Percentiles rank a stretch among this genome's conserved stretches.
phyloP scores from a whole-genome alignment of 2,888 invertebrate species.

The Rhopalosiphum nymphaeae region DNA sequence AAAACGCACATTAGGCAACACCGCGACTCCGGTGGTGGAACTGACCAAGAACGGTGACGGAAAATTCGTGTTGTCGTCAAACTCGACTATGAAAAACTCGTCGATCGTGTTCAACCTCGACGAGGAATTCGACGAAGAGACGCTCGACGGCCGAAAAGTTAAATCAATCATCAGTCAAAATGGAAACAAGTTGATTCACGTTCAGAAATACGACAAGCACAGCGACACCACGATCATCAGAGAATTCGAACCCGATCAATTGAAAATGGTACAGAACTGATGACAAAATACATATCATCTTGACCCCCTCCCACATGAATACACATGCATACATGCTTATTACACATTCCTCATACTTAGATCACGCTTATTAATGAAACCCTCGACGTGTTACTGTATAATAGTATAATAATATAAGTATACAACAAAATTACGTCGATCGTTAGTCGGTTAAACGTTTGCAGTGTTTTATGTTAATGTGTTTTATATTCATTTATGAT shows the following conservation, averaged over 20 bases:
- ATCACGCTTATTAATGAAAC: neutral
- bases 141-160: slow-evolving; percentile 90
- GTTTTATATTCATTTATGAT: neutral
- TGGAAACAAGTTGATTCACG: slow-evolving; percentile 84
- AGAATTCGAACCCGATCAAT: slow-evolving; percentile 81
- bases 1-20: slow-evolving; percentile 87
- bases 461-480: neutral
- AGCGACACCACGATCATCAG: slow-evolving; percentile 78
- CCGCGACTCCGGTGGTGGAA: slow-evolving; percentile 87
- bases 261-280: slow-evolving; percentile 78
- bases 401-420: neutral
- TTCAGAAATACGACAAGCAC: slow-evolving; percentile 82
- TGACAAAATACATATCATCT: neutral
- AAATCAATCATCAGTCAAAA: slow-evolving; percentile 81
- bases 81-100: slow-evolving; percentile 90
- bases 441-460: neutral
- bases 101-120: slow-evolving; percentile 86
- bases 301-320: neutral
- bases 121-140: slow-evolving; percentile 90
- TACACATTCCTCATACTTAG: neutral
- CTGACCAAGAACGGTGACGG: slow-evolving; percentile 81
- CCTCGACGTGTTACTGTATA: neutral
- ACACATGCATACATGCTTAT: neutral
- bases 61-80: slow-evolving; percentile 81
- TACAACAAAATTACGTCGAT: neutral